A percentile compares a stretch with the other conserved stretches of the same genome.
Conservation (phyloP, 2,113 vertebrate species). For the Crocuta crocuta region DNA sequence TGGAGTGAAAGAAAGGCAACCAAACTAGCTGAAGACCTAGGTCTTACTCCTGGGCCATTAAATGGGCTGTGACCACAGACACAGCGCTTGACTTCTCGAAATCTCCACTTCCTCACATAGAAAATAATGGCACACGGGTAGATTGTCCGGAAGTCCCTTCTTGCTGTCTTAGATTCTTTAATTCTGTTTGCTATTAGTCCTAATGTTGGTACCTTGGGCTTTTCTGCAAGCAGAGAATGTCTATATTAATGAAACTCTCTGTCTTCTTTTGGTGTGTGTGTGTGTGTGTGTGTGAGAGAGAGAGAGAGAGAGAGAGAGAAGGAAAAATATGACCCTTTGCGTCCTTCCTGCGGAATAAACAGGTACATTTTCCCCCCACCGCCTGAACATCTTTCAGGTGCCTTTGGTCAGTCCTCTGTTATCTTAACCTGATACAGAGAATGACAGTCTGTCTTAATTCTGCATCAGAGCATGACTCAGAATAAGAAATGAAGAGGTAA, state of each 20-base stretch:
- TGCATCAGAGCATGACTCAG: background rate
- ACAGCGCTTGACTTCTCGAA: background rate
- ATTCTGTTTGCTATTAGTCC: background rate
- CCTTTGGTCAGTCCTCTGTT: background rate
- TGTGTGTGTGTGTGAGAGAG: no score
- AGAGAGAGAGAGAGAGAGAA: no score
- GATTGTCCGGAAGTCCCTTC: background rate
- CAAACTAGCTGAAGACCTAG: background rate
- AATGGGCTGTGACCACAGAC: background rate
- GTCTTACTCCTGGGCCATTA: background rate
- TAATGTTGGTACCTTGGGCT: background rate
- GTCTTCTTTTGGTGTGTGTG: background rate
- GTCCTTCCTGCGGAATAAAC: background rate
- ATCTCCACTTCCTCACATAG: background rate
- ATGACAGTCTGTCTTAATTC: background rate
- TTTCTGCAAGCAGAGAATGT: background rate
- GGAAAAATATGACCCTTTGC: background rate
- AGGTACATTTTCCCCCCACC: background rate
- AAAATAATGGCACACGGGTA: background rate
- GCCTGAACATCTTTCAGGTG: background rate
- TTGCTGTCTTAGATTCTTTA: background rate
- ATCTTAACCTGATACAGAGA: background rate
- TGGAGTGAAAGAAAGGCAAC: background rate
- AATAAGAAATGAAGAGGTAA: background rate
- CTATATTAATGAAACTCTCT: background rate